These are phyloP conservation scores for Columbina picui DNA, from an alignment of 2,113 vertebrate species.

Conservation along the genomic window DNA sequence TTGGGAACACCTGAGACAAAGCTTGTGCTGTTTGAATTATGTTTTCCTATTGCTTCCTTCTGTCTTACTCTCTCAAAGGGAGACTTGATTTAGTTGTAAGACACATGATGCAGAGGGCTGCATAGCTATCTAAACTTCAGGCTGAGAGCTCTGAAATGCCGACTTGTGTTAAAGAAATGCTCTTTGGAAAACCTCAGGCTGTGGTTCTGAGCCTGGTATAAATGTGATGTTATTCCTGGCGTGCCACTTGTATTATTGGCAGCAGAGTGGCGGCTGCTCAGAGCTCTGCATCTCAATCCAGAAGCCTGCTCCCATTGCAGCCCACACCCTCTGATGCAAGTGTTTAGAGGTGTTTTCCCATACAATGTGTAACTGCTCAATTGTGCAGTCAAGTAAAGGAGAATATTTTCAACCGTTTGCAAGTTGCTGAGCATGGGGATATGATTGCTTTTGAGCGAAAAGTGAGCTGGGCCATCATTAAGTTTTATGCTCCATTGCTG, in stretches of 20 bases:
- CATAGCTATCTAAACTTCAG: neutral
- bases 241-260: neutral
- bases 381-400: neutral
- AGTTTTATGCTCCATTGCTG: neutral
- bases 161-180: neutral
- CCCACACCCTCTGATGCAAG: neutral
- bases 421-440: neutral
- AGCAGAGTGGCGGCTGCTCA: neutral
- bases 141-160: constrained; percentile 26
- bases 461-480: neutral
- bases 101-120: neutral
- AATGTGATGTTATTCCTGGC: constrained; percentile 62
- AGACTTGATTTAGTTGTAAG: neutral
- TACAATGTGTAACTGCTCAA: neutral
- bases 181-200: constrained; percentile 38
- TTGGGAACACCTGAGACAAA: neutral
- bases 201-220: constrained; percentile 36
- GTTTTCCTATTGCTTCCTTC: neutral
- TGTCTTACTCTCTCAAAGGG: neutral
- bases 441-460: neutral
- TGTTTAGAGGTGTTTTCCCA: neutral
- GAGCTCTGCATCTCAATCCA: neutral
- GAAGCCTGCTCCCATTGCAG: neutral
- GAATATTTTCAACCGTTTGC: neutral
- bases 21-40: neutral